Conservation (phyloP, 2,888 invertebrate species). For the Catocala fraxini region DNA sequence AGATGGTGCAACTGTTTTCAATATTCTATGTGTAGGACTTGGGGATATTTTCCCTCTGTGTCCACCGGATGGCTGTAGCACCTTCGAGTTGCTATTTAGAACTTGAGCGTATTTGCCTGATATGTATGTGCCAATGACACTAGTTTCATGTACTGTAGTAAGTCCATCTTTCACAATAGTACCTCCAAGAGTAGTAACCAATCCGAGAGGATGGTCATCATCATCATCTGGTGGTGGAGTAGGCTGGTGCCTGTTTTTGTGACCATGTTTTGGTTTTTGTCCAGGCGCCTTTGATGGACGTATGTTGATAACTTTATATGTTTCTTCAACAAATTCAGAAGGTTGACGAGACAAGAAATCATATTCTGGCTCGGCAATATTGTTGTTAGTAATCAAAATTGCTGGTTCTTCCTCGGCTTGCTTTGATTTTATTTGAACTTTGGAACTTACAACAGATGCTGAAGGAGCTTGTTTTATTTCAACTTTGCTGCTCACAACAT, state of each 20-base stretch:
- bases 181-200: constrained; percentile 94
- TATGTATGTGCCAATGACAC: constrained; percentile 96
- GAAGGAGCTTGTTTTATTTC: constrained; percentile 81
- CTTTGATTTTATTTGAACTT: constrained; percentile 84
- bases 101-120: constrained; percentile 96
- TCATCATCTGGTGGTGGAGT: constrained; percentile 85
- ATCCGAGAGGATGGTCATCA: constrained; percentile 91
- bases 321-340: constrained; percentile 94
- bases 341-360: constrained; percentile 95
- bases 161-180: constrained; percentile 94
- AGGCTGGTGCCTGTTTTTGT: constrained; percentile 78
- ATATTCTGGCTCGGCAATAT: constrained; percentile 93
- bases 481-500: constrained; percentile 80
- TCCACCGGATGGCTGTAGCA: constrained; percentile 77
- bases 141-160: constrained; percentile 95
- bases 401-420: constrained; percentile 86
- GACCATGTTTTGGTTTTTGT: constrained; percentile 79
- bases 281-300: constrained; percentile 89
- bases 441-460: constrained; percentile 68
- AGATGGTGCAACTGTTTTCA: constrained; percentile 92
- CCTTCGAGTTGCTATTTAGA: constrained; percentile 93
- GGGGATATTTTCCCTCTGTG: constrained; percentile 90
- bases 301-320: constrained; percentile 93
- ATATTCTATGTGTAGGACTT: constrained; percentile 89
- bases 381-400: constrained; percentile 89